phyloP scores from a whole-genome alignment of 2,113 vertebrate species.

The Aldabrachelys gigantea region DNA sequence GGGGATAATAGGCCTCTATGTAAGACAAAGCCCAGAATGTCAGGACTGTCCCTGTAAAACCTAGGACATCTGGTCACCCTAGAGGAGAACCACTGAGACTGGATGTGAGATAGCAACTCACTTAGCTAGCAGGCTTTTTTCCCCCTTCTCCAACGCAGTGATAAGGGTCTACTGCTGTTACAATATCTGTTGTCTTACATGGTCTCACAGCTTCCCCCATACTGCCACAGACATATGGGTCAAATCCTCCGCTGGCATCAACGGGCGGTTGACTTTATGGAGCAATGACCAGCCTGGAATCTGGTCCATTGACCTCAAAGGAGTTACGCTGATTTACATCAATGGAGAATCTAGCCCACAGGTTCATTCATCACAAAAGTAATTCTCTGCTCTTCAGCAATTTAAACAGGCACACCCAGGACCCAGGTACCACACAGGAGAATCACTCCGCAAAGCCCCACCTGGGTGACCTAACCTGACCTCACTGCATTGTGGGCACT shows the following conservation, averaged over 20 bases:
- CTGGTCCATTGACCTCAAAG: not conserved
- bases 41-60: too few relatives aligned
- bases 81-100: too few relatives aligned
- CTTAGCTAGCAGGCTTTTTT: too few relatives aligned
- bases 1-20: too few relatives aligned
- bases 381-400: not conserved
- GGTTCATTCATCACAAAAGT: not conserved
- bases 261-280: not conserved
- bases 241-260: not conserved
- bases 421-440: not conserved
- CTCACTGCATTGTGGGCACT: not conserved
- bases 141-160: too few relatives aligned
- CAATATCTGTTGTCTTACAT: not conserved
- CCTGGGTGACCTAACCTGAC: not conserved
- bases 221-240: not conserved
- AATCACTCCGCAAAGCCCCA: too few relatives aligned
- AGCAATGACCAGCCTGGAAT: not conserved
- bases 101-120: not conserved
- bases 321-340: not conserved
- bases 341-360: not conserved
- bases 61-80: too few relatives aligned
- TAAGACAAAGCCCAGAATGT: too few relatives aligned
- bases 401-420: not conserved
- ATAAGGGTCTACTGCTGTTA: not conserved
- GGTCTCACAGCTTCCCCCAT: not conserved